Percentiles rank a stretch among this genome's conserved stretches.
phyloP scores from a whole-genome alignment of 2,888 invertebrate species.

The Aelia acuminata region DNA sequence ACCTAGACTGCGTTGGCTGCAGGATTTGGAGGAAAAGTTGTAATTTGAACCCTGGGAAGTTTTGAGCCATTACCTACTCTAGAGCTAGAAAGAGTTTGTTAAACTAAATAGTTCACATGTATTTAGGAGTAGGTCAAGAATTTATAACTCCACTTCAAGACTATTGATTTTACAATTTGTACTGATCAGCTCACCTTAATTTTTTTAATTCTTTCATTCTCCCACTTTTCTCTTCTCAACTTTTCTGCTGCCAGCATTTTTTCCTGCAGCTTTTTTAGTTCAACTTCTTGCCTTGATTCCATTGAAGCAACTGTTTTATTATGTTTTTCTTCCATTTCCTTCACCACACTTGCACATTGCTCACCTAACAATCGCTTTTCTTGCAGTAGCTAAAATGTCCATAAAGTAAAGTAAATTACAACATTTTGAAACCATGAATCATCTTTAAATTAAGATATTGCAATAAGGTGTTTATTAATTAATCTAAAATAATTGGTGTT shows the following conservation, averaged over 20 bases:
- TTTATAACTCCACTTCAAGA: no score
- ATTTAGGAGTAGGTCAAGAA: no score
- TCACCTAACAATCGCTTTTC: slow-evolving; percentile 85
- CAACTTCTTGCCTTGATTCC: slow-evolving; percentile 83
- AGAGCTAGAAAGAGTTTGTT: no score
- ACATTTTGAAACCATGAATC: slow-evolving; percentile 26
- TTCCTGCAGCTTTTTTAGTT: slow-evolving; percentile 82
- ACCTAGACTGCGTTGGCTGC: no score
- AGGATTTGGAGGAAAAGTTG: no score
- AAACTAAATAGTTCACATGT: no score
- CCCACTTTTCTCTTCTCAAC: slow-evolving; percentile 82
- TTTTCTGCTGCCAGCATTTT: slow-evolving; percentile 85
- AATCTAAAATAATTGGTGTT: neutral
- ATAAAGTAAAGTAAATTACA: slow-evolving; percentile 46
- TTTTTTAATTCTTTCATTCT: slow-evolving; percentile 86
- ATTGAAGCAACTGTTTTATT: slow-evolving; percentile 77
- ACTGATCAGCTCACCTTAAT: slow-evolving; percentile 76
- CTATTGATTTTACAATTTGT: neutral
- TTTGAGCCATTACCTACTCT: no score
- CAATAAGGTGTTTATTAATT: neutral
- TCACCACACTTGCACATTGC: slow-evolving; percentile 79
- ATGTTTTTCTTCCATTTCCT: slow-evolving; percentile 78
- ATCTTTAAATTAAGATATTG: neutral
- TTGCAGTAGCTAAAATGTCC: slow-evolving; percentile 75
- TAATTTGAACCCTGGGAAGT: no score